Base-by-base conservation (phyloP, 1,140 invertebrate species). In the Spodoptera frugiperda region DNA sequence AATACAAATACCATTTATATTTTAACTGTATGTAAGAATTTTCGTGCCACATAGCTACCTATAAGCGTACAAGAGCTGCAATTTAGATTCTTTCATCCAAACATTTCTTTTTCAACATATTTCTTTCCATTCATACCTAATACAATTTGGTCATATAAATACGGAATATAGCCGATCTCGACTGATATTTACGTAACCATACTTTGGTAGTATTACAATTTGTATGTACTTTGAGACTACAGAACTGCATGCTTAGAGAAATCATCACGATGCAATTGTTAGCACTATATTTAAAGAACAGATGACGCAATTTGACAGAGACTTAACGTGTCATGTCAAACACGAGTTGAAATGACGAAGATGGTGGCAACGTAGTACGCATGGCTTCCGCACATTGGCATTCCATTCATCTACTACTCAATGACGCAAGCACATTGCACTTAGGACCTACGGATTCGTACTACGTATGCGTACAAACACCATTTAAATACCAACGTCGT, bases 281-380 rank as follows among this genome's bases (percentile, higher is more conserved):
- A 39, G 39, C 57, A 11, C 33, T 30, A 17, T 15, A 33, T 61
- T 17, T 17, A 0, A 44, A 39, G 15, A 61, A 33, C 11, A 10
- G 33, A 39, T 61, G 57, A 61, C 57, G 57, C 39, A 17, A 15
- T 15, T 11, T 30, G 57, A 61, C 33, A 61, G 57, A 61, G 33
- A 17, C 15, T 15, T 11, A 30, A 61, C 30, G 57, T 44, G 33
- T 61, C 30, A 44, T 44, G 15, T 15, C 15, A 17, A 1, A 44
- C 10, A 39, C 10, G 33, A 61, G 33, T 61, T 10, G 33, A 44
- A 9, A 6, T 17, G 57, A n/a, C 57, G 51, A 17, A 30, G 11
- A 33, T 17, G 39, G 4, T 11, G 54, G 19, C 33, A 15, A 61
- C 57, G 17, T 11, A 44, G 17, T 11, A 44, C 57, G 30, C 15